Evolutionary conservation across 2,888 invertebrate genomes (phyloP).

Genomic region (Crioceris asparagi): DNA sequence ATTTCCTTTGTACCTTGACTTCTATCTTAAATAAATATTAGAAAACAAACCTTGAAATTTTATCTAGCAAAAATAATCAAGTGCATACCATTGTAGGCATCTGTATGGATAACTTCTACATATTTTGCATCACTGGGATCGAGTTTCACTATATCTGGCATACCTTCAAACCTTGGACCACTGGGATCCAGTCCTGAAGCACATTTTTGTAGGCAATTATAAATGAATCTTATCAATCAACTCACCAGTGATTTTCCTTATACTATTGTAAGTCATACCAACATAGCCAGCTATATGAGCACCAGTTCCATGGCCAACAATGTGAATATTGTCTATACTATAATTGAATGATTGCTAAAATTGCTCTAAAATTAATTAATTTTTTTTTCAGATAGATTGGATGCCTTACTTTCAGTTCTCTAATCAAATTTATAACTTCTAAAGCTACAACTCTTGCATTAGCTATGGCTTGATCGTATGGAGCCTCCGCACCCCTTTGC

Average conservation of each 20-base stretch:
- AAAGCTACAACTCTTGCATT: slow-evolving; percentile 47
- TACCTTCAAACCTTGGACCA: slow-evolving; percentile 44
- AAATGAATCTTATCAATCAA: not conserved
- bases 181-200: slow-evolving; percentile 47
- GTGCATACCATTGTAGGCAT: slow-evolving; percentile 30
- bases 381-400: slow-evolving; percentile 6
- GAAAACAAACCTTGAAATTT: not conserved
- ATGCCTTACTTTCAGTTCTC: slow-evolving; percentile 32
- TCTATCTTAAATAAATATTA: slow-evolving; percentile 21
- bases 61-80: not conserved
- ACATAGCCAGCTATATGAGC: slow-evolving; percentile 45
- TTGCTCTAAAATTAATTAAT: slow-evolving; percentile 1
- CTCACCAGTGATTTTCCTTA: slow-evolving; percentile 33
- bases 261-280: slow-evolving; percentile 31
- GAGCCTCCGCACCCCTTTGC: slow-evolving; percentile 42
- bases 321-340: slow-evolving; percentile 32
- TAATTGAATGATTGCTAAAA: slow-evolving; percentile 14
- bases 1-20: slow-evolving; percentile 33
- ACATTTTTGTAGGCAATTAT: not conserved
- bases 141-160: slow-evolving; percentile 42
- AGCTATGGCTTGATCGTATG: slow-evolving; percentile 46
- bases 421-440: slow-evolving; percentile 38
- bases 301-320: slow-evolving; percentile 43
- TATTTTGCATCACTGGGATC: slow-evolving; percentile 44
- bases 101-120: slow-evolving; percentile 51